phyloP scores from a whole-genome alignment of 2,888 invertebrate species.

The Cremastinae sp. region DNA sequence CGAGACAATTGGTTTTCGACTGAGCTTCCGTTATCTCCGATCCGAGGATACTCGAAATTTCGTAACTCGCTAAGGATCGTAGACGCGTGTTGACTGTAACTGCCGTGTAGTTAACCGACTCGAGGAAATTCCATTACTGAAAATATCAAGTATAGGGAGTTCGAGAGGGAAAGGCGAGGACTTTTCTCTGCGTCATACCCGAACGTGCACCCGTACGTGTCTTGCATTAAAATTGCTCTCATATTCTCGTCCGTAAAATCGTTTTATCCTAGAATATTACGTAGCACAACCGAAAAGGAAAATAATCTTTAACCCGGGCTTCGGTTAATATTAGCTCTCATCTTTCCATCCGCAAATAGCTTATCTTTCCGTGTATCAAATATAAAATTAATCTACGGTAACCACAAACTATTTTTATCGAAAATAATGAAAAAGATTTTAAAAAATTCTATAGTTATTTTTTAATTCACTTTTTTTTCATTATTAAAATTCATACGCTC shows the following conservation, averaged over 20 bases:
- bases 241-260: conserved; percentile 43
- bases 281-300: conserved; percentile 23
- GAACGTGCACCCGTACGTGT: conserved; percentile 46
- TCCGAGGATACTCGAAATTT: conserved; percentile 3
- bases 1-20: neutral
- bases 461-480: too few relatives aligned
- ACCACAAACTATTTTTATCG: too few relatives aligned
- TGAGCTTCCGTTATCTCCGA: conserved; percentile 7
- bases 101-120: conserved; percentile 12
- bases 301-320: conserved; percentile 23
- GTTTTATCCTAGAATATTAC: conserved; percentile 27
- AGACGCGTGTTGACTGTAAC: conserved; percentile 24
- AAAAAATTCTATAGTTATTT: too few relatives aligned
- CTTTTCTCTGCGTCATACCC: conserved; percentile 6
- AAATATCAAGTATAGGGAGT: conserved; percentile 45
- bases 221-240: conserved; percentile 49
- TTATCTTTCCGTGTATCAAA: neutral
- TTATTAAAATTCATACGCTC: too few relatives aligned
- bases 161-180: neutral
- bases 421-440: too few relatives aligned
- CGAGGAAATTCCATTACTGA: conserved; percentile 49
- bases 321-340: conserved; percentile 2
- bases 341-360: neutral
- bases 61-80: conserved; percentile 11
- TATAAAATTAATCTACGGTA: too few relatives aligned